phyloP scores from a whole-genome alignment of 2,113 vertebrate genomes.

The Pygathrix nemaeus region DNA sequence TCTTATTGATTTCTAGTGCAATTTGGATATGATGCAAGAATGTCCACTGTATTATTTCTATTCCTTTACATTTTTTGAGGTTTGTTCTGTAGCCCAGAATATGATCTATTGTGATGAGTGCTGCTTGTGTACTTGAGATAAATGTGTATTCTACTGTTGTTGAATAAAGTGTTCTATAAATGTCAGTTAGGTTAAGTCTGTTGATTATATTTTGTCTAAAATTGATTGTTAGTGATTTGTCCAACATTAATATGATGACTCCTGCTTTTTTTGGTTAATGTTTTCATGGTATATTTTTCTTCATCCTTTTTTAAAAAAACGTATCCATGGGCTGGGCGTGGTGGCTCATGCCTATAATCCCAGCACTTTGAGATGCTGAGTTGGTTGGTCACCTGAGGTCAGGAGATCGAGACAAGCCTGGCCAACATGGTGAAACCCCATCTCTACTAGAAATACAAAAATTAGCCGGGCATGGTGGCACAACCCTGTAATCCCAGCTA shows the following conservation, averaged over 20 bases:
- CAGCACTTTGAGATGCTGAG: too few relatives aligned
- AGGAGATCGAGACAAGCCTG: too few relatives aligned
- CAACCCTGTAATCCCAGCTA: too few relatives aligned
- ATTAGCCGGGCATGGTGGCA: too few relatives aligned
- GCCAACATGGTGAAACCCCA: too few relatives aligned
- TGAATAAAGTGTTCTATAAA: neutral
- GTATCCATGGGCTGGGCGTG: too few relatives aligned
- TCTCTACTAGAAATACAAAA: too few relatives aligned
- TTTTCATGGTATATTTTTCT: neutral
- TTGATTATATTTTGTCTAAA: neutral
- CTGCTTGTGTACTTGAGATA: neutral
- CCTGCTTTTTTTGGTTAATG: neutral
- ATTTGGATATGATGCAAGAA: neutral
- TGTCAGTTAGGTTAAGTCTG: neutral
- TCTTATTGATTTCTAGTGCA: neutral
- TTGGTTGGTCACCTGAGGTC: too few relatives aligned
- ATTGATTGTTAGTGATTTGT: neutral
- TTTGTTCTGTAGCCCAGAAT: neutral
- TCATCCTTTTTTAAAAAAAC: neutral
- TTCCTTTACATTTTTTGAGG: neutral
- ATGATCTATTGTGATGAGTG: neutral
- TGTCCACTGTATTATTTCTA: neutral
- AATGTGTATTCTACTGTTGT: neutral
- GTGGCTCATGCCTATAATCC: too few relatives aligned
- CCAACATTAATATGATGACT: neutral